phyloP scores from a whole-genome alignment of 2,797 vertebrate genomes.

The Gallirallus australis region DNA sequence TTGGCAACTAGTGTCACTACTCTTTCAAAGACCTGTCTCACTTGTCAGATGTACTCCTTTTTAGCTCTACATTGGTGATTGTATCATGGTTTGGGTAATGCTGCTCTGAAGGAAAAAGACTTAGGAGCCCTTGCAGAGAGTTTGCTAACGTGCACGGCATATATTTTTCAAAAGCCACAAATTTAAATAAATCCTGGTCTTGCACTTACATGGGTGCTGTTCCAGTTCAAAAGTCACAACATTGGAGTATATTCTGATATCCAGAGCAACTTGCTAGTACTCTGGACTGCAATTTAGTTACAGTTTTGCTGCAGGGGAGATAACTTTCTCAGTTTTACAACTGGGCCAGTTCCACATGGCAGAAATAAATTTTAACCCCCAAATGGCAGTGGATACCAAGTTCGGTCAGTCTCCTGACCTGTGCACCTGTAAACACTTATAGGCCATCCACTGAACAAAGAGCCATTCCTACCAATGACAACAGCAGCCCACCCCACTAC shows the following conservation, averaged over 20 bases:
- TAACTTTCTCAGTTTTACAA: background rate
- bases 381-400: accelerated
- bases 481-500: background rate
- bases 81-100: background rate
- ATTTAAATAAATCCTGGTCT: background rate
- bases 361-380: background rate
- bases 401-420: background rate
- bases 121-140: background rate
- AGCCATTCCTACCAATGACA: background rate
- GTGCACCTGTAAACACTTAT: background rate
- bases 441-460: background rate
- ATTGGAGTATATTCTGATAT: background rate
- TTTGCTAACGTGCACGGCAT: background rate
- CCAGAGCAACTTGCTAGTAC: background rate
- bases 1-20: background rate
- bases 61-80: background rate
- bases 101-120: background rate
- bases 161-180: background rate
- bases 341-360: background rate
- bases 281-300: slow-evolving; percentile 23
- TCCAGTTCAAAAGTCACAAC: background rate
- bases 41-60: background rate
- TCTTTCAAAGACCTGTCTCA: background rate
- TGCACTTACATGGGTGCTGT: background rate
- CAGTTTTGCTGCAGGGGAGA: background rate